Base-by-base conservation (phyloP, 2,797 vertebrate genomes). In the Pangasius mekongensis region DNA sequence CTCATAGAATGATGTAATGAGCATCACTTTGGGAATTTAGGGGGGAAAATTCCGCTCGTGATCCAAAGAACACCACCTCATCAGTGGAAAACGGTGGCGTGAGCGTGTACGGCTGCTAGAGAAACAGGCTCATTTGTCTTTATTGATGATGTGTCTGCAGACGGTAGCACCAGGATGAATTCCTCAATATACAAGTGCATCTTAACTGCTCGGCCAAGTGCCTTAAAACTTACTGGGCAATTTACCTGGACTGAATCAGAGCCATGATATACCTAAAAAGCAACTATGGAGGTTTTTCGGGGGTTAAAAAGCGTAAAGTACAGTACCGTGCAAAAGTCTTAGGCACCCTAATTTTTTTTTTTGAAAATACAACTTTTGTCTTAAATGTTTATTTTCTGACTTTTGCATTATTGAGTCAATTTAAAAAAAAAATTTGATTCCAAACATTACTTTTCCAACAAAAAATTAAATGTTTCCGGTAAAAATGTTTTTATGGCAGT, bases 101-200 rank as follows among this genome's bases (percentile, higher is more conserved):
- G 69, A 39, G 54, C 56, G 4, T 5, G 18, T 52, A 52, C 58
- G 27, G 58, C 54, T 49, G 58, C 85, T 43, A 33, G 36, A 14
- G n/a, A n/a, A 78, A 36, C 56, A 22, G 58, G 85, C 73, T 86
- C 85, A 52, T 86, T 77, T 86, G 58, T 86, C 85, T 76, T 80
- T 84, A 54, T 87, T 84, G 84, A 86, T 86, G 54, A 86, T 76
- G 84, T 77, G 73, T 86, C 71, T 77, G 73, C 73, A 52, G 85
- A 64, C 39, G 11, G n/a, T 43, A 49, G 73, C 85, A 43, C 69
- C 27, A 49, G 73, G 13, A 85, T 74, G 36, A 85, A 85, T 64
- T 78, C 18, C 18, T 33, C 58, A 47, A 24, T 66, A 49, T 86
- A 78, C 20, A 80, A 86, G 74, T 66, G 60, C 60, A 54, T 86